Percentiles rank a stretch among this genome's conserved stretches.
Conservation (phyloP, 1,140 invertebrate species). For the Tetranychus urticae region DNA sequence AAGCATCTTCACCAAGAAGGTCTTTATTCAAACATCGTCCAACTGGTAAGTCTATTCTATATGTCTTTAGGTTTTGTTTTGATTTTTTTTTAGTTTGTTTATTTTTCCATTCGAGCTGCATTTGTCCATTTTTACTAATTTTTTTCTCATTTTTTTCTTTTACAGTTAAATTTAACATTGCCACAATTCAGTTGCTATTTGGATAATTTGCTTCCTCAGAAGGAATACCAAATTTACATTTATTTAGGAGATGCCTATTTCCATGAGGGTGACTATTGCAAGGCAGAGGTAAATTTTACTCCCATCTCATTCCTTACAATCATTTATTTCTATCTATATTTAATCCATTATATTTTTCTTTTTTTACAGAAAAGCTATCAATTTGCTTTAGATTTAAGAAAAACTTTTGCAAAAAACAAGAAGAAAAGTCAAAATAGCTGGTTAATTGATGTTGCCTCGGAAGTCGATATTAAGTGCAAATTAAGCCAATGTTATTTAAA, state of each 20-base stretch:
- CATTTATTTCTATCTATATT: background rate
- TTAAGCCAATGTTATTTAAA: constrained; percentile 39
- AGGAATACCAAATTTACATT: background rate
- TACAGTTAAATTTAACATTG: background rate
- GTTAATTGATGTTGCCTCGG: constrained; percentile 12
- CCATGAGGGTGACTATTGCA: background rate
- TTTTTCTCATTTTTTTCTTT: background rate
- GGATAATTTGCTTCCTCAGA: background rate
- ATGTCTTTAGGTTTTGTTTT: background rate
- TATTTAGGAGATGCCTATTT: background rate
- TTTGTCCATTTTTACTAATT: background rate
- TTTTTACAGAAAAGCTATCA: background rate
- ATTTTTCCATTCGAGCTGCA: background rate
- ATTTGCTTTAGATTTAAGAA: background rate
- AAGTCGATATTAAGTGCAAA: constrained; percentile 45
- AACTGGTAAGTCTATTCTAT: background rate
- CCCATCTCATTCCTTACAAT: background rate
- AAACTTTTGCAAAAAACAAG: background rate
- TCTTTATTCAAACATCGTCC: background rate
- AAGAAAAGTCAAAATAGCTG: background rate
- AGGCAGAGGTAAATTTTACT: background rate
- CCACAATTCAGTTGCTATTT: background rate
- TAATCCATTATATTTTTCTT: background rate
- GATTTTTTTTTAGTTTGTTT: background rate
- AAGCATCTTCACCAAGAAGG: background rate